Evolutionary conservation across 2,888 invertebrate species (phyloP).

Genomic region (Oscheius sp.): DNA sequence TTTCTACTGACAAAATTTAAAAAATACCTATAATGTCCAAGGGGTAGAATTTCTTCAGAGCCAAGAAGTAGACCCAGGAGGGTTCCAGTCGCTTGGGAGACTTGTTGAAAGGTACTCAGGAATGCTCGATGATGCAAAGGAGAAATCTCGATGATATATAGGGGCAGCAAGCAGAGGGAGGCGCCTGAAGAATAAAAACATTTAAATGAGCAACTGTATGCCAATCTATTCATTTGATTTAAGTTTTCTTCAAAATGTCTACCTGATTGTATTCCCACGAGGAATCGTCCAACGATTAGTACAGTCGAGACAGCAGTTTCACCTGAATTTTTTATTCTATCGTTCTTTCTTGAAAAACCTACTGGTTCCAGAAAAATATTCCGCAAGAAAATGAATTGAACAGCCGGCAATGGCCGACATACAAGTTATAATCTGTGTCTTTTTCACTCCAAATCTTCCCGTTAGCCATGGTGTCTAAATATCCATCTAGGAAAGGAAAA

Average conservation of each 20-base stretch:
- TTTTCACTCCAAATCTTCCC: conserved; percentile 57
- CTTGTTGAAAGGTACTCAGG: conserved; percentile 65
- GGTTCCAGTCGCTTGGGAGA: conserved; percentile 65
- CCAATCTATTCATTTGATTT: background rate
- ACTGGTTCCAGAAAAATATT: conserved; percentile 34
- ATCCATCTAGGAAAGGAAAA: background rate
- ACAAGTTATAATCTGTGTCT: conserved; percentile 54
- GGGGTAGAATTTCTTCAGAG: conserved; percentile 57
- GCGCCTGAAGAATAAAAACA: too few relatives aligned
- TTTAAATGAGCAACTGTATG: background rate
- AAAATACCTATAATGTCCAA: conserved; percentile 43
- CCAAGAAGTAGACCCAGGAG: conserved; percentile 64
- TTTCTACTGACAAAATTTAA: background rate
- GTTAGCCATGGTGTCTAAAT: conserved; percentile 60
- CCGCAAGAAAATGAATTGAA: conserved; percentile 52
- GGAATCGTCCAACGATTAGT: conserved; percentile 59
- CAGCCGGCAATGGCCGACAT: conserved; percentile 60
- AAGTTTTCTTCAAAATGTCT: too few relatives aligned
- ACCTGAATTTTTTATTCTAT: conserved; percentile 40
- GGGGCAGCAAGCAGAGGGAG: conserved; percentile 65
- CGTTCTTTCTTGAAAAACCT: background rate
- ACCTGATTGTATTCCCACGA: conserved; percentile 66
- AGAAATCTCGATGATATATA: conserved; percentile 66
- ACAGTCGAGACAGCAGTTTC: conserved; percentile 47
- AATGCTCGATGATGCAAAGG: conserved; percentile 56